phyloP scores from a whole-genome alignment of 2,888 invertebrate genomes.

The Harmothoe impar region DNA sequence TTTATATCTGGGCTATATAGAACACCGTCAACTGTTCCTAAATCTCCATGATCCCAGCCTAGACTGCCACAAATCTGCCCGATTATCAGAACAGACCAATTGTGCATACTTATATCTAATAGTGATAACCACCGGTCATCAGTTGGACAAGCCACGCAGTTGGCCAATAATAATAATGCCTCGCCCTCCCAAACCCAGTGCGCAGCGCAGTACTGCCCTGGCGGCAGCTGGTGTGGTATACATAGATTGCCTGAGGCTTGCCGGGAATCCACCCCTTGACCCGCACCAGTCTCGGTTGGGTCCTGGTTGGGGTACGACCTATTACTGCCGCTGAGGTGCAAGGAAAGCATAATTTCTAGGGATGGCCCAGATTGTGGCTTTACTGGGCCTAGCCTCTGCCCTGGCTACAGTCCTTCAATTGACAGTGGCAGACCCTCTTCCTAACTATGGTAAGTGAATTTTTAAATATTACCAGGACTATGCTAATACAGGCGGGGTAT shows the following conservation, averaged over 20 bases:
- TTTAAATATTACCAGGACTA: background rate
- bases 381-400: background rate
- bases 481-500: too few species aligned
- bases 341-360: background rate
- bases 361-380: background rate
- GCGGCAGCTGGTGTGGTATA: background rate
- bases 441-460: background rate
- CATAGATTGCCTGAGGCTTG: too few species aligned
- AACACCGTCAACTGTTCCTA: background rate
- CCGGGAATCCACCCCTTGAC: too few species aligned
- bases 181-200: background rate
- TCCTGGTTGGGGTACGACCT: background rate
- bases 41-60: background rate
- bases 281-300: background rate
- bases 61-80: background rate
- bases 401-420: background rate
- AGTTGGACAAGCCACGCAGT: background rate
- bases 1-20: too few species aligned
- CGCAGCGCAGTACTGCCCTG: background rate
- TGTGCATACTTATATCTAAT: background rate
- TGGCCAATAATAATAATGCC: background rate
- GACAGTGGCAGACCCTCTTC: background rate
- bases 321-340: background rate
- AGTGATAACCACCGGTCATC: constrained; percentile 26
- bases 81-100: constrained; percentile 27